These are phyloP conservation scores for Drosophila simulans DNA, from an alignment of 1,140 invertebrate species.

Conservation along the genomic window DNA sequence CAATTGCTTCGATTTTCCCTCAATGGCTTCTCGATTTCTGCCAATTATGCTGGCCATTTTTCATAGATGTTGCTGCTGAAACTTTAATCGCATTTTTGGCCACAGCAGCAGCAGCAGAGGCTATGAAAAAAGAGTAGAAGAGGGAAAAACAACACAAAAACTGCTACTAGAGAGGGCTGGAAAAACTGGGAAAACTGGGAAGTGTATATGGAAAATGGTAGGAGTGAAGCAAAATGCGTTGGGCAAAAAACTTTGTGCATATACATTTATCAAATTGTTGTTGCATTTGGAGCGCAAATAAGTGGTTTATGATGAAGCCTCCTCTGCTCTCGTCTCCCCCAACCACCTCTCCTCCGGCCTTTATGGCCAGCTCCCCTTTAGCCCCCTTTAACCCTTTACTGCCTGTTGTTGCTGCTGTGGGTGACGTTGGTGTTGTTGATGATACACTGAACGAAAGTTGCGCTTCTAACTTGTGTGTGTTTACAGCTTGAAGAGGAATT, in stretches of 20 bases:
- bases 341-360: neutral
- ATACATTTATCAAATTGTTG: slow-evolving; percentile 77
- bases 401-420: slow-evolving; percentile 1
- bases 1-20: slow-evolving; percentile 38
- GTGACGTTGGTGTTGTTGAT: neutral
- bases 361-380: neutral
- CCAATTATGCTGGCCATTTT: slow-evolving; percentile 41
- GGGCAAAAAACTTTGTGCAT: slow-evolving; percentile 35
- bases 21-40: slow-evolving; percentile 1
- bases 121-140: neutral
- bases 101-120: slow-evolving; percentile 26
- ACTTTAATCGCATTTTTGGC: slow-evolving; percentile 45
- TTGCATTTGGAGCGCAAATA: slow-evolving; percentile 81
- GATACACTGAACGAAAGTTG: neutral
- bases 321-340: neutral
- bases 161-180: neutral
- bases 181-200: neutral
- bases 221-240: slow-evolving; percentile 15
- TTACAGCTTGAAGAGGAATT: too few relatives aligned
- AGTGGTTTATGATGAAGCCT: slow-evolving; percentile 80
- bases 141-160: neutral
- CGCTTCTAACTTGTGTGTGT: neutral
- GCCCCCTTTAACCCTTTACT: neutral
- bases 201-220: slow-evolving; percentile 1
- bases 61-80: slow-evolving; percentile 34